Conservation (phyloP, 2,888 invertebrate genomes). For the Pterobdella sp. region DNA sequence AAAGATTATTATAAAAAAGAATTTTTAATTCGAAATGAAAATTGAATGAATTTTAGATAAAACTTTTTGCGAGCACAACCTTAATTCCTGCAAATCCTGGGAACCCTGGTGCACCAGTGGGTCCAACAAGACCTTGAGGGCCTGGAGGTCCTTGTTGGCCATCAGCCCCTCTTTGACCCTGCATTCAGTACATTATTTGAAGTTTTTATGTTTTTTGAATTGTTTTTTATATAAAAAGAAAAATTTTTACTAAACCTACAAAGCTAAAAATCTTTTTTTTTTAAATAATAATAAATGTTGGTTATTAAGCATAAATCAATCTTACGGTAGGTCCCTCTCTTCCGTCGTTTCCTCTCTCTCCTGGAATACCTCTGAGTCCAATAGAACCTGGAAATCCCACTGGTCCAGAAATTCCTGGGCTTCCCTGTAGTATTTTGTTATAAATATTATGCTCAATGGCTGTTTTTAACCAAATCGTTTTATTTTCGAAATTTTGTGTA, state of each 20-base stretch:
- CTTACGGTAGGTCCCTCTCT: slow-evolving; percentile 28
- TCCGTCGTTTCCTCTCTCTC: slow-evolving; percentile 31
- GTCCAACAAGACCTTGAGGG: slow-evolving; percentile 36
- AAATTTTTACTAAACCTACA: too few relatives aligned
- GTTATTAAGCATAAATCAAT: too few relatives aligned
- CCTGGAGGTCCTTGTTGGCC: slow-evolving; percentile 28
- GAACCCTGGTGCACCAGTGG: slow-evolving; percentile 43
- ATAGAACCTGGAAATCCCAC: slow-evolving; percentile 32
- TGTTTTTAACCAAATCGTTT: not conserved
- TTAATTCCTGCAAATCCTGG: slow-evolving; percentile 44
- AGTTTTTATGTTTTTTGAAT: too few relatives aligned
- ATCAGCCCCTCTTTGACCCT: slow-evolving; percentile 41
- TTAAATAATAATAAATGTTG: too few relatives aligned
- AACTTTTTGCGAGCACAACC: too few relatives aligned
- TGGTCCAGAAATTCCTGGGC: slow-evolving; percentile 9
- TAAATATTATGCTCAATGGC: not conserved
- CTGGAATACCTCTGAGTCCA: slow-evolving; percentile 31
- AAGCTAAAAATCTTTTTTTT: too few relatives aligned
- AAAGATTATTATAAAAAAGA: too few relatives aligned
- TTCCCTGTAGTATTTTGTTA: slow-evolving; percentile 6
- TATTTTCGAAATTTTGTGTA: not conserved
- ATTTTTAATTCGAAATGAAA: too few relatives aligned
- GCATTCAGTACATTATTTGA: too few relatives aligned
- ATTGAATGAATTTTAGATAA: too few relatives aligned
- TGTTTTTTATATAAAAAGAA: too few relatives aligned